These are phyloP conservation scores for Hydropsyche tenuis DNA, from an alignment of 1,140 invertebrate species.

Conservation along the genomic window DNA sequence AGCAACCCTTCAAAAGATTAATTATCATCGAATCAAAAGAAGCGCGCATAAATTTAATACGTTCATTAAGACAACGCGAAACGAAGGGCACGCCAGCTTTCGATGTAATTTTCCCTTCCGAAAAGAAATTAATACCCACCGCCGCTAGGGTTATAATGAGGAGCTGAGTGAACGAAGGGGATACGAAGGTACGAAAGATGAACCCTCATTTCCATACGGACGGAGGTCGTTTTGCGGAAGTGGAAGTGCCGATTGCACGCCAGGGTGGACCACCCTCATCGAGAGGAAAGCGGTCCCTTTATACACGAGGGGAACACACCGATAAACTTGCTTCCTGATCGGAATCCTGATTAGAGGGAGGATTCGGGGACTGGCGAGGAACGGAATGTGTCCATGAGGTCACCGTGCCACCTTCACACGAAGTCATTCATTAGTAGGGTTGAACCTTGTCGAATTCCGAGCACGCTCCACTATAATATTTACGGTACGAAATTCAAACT, in stretches of 20 bases:
- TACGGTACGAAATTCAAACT: too few species aligned
- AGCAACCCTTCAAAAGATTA: neutral
- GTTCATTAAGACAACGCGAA: constrained; percentile 8
- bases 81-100: neutral
- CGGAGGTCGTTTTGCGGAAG: constrained; percentile 32
- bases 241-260: constrained; percentile 34
- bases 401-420: constrained; percentile 7
- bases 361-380: neutral
- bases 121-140: constrained; percentile 21
- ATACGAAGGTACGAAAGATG: constrained; percentile 24
- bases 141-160: constrained; percentile 16
- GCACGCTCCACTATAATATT: too few species aligned
- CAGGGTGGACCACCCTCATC: neutral
- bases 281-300: neutral
- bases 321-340: constrained; percentile 45
- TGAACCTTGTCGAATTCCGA: too few species aligned
- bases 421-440: too few species aligned
- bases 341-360: constrained; percentile 44
- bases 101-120: neutral
- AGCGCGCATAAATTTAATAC: constrained; percentile 13
- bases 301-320: constrained; percentile 18
- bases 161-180: neutral
- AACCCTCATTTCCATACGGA: constrained; percentile 36
- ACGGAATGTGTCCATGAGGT: constrained; percentile 22
- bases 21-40: constrained; percentile 4